Percentiles rank a stretch among this genome's conserved stretches.
These are phyloP conservation scores for Mesitornis unicolor DNA, from an alignment of 2,113 vertebrate species.

Conservation along the genomic window DNA sequence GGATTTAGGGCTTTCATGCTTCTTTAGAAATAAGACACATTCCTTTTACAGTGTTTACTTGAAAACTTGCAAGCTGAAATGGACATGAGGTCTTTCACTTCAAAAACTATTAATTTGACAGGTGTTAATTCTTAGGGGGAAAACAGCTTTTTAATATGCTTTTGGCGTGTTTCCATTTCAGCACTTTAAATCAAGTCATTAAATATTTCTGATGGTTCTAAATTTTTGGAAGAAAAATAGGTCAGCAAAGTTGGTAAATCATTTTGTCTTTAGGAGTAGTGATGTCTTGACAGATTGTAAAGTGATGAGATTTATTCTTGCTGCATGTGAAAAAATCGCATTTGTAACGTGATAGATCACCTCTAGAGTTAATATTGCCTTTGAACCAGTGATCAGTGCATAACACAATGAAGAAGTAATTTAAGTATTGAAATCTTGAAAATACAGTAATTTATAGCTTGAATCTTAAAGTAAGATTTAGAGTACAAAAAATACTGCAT, in stretches of 20 bases:
- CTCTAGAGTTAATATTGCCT: background rate
- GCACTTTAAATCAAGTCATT: background rate
- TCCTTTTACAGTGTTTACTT: background rate
- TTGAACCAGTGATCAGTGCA: background rate
- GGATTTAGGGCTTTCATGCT: background rate
- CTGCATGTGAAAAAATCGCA: background rate
- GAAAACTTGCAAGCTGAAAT: background rate
- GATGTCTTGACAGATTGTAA: background rate
- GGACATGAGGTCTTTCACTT: background rate
- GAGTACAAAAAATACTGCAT: background rate
- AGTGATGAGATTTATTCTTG: background rate
- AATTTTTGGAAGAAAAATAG: conserved; percentile 5
- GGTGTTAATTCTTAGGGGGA: background rate
- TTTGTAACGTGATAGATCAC: background rate
- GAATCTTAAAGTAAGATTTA: background rate
- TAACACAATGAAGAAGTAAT: background rate
- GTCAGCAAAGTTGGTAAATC: background rate
- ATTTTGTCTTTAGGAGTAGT: background rate
- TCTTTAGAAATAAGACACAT: background rate
- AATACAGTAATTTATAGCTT: background rate
- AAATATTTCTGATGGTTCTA: conserved; percentile 24
- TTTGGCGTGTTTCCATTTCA: background rate
- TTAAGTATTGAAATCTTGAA: background rate
- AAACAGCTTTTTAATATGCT: background rate
- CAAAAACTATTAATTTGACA: background rate